Conservation (phyloP, 2,888 invertebrate species). For the Noctua janthe region DNA sequence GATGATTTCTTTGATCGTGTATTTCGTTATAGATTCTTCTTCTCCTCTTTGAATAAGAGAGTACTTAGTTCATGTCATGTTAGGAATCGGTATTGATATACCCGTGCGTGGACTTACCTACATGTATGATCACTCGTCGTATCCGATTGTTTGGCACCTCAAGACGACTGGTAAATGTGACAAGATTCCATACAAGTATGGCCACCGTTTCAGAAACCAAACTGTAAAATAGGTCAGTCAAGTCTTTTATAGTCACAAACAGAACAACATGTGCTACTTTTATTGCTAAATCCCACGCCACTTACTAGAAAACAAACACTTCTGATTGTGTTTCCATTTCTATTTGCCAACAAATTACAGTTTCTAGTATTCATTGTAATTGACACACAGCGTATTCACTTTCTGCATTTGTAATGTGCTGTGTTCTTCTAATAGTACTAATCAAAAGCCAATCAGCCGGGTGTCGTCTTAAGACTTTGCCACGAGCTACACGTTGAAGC, state of each 20-base stretch:
- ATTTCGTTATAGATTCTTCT: neutral
- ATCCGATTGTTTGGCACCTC: neutral
- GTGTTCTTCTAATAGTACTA: neutral
- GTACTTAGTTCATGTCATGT: neutral
- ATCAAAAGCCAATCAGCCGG: neutral
- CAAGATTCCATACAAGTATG: neutral
- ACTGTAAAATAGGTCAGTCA: neutral
- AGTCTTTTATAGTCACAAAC: neutral
- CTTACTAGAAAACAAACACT: neutral
- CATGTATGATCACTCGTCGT: neutral
- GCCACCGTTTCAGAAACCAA: neutral
- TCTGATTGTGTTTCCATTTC: neutral
- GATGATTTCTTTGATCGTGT: neutral
- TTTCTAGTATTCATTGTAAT: no score
- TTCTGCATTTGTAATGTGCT: neutral
- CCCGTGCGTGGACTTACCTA: no score
- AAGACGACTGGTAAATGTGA: neutral
- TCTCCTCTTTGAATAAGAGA: neutral
- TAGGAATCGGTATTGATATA: neutral
- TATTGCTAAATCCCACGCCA: neutral
- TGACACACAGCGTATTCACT: neutral
- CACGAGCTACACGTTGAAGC: neutral
- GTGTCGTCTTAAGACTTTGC: neutral
- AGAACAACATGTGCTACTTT: neutral
- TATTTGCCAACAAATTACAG: neutral